Percentiles rank a stretch among this genome's conserved stretches.
phyloP scores from a whole-genome alignment of 2,797 vertebrate genomes.

The Myripristis jacobus region DNA sequence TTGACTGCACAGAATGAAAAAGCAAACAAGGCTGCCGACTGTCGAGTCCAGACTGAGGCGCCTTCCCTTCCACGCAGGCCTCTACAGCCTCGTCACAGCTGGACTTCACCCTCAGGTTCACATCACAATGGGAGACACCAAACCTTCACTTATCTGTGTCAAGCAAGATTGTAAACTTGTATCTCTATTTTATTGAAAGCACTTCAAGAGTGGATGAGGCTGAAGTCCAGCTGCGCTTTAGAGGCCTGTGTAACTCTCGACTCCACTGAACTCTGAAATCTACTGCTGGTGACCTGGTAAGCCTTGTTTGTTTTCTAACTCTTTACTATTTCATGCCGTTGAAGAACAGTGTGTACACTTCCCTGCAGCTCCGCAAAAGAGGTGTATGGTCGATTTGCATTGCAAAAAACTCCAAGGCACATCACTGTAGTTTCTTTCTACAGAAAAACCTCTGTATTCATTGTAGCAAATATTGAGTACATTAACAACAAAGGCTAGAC shows the following conservation, averaged over 20 bases:
- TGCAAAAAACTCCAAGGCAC: background rate
- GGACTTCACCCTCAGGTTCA: constrained; percentile 82
- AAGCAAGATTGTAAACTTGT: constrained; percentile 57
- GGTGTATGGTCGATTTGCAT: background rate
- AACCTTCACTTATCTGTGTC: constrained; percentile 73
- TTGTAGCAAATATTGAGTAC: background rate
- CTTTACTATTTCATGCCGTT: background rate
- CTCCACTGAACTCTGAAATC: background rate
- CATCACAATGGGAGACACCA: constrained; percentile 65
- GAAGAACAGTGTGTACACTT: constrained; percentile 6
- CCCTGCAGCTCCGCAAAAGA: background rate
- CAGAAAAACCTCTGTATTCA: constrained; percentile 22
- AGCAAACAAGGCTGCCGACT: constrained; percentile 54
- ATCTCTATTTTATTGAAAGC: constrained; percentile 53
- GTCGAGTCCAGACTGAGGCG: constrained; percentile 59
- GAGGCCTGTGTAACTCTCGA: background rate
- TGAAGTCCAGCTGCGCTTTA: constrained; percentile 63
- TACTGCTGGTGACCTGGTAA: background rate
- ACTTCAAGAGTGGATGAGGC: constrained; percentile 50
- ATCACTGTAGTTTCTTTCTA: background rate
- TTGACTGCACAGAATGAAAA: constrained; percentile 50
- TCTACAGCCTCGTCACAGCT: constrained; percentile 57
- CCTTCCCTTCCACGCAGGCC: constrained; percentile 36
- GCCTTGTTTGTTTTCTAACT: background rate
- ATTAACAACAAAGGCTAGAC: background rate